Evolutionary conservation across 2,113 vertebrate species (phyloP).

Genomic region (Pyxicephalus adspersus): DNA sequence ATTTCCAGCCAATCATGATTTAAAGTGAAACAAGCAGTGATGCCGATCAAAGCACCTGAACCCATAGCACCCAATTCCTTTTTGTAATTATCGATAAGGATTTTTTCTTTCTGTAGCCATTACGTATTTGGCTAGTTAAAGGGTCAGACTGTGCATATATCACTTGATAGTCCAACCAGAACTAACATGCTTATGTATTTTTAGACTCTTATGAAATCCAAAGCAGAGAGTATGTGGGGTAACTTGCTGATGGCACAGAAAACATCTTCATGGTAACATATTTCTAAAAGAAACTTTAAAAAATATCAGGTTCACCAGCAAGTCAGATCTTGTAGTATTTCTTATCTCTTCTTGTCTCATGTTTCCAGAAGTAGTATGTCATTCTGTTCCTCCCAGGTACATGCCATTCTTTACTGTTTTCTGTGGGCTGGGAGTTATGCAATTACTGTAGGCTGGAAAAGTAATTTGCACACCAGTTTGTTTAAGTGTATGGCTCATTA

Average conservation of each 20-base stretch:
- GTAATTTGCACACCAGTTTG: too few species aligned
- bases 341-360: slow-evolving; percentile 7
- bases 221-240: not conserved
- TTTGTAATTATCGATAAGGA: too few species aligned
- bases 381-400: not conserved
- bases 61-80: too few species aligned
- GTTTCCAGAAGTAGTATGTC: slow-evolving; percentile 1
- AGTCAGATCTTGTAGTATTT: slow-evolving; percentile 21
- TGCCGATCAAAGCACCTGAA: too few species aligned
- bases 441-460: not conserved
- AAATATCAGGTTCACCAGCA: not conserved
- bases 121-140: too few species aligned
- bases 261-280: not conserved
- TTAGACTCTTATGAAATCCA: not conserved
- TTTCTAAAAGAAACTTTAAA: not conserved
- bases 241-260: not conserved
- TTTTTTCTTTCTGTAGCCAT: too few species aligned
- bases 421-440: not conserved
- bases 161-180: too few species aligned
- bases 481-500: too few species aligned
- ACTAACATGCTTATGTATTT: not conserved
- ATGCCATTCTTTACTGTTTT: slow-evolving; percentile 6
- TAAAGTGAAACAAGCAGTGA: too few species aligned
- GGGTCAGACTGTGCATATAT: too few species aligned
- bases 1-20: too few species aligned